Conservation (phyloP, 2,888 invertebrate genomes). For the Cyrtodaria siliqua region DNA sequence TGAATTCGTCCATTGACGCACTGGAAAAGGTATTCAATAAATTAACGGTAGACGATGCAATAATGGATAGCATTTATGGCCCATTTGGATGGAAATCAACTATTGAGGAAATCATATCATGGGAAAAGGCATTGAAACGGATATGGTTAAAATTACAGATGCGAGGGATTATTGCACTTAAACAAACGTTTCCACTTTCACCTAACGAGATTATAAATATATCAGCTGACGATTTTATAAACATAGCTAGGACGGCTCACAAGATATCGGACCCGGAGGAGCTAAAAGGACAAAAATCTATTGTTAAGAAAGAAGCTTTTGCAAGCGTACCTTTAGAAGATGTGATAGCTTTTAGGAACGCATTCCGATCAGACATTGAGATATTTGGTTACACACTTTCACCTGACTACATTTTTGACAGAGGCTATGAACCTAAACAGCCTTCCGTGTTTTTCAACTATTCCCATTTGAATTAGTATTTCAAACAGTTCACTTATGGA, state of each 20-base stretch:
- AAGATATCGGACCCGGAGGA: conserved; percentile 15
- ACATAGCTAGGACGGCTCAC: conserved; percentile 38
- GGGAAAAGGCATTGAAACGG: conserved; percentile 51
- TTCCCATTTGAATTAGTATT: conserved; percentile 8
- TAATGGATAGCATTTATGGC: conserved; percentile 43
- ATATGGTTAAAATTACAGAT: conserved; percentile 61
- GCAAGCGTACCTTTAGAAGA: conserved; percentile 36
- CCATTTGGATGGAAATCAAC: conserved; percentile 51
- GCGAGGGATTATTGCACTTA: conserved; percentile 41
- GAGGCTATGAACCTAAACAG: not conserved
- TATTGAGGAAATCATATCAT: conserved; percentile 39
- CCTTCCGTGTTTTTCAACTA: not conserved
- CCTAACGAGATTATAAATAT: conserved; percentile 7
- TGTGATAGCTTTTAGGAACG: conserved; percentile 34
- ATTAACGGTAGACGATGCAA: conserved; percentile 44
- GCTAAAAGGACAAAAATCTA: conserved; percentile 37
- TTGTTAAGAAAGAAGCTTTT: conserved; percentile 47
- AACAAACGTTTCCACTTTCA: conserved; percentile 13
- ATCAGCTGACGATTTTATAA: conserved; percentile 38
- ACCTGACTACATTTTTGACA: conserved; percentile 34
- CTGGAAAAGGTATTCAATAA: conserved; percentile 17
- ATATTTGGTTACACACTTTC: conserved; percentile 50
- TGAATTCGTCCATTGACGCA: conserved; percentile 22
- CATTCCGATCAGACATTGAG: conserved; percentile 42
- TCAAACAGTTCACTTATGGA: no score